Base-by-base conservation (phyloP, 2,888 invertebrate genomes). In the Sminthurides aquaticus region DNA sequence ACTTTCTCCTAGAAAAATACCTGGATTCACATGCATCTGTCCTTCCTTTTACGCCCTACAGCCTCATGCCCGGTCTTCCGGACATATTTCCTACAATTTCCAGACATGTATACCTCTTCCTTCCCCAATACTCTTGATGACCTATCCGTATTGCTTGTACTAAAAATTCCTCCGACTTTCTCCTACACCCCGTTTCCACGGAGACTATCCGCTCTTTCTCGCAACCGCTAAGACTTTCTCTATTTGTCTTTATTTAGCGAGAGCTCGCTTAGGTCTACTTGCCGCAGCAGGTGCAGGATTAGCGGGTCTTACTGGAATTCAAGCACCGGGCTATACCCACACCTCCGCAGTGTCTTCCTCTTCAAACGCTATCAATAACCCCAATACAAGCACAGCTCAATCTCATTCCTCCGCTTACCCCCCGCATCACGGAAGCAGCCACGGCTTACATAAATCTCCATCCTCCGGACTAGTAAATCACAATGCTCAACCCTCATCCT, bases 251-350 rank as follows among this genome's bases (percentile, higher is more conserved):
- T 26, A 60, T 66, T 54, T 65, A 74, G 74, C 70, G 48, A 67
- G 71, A 55, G 74, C 74, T 34, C 60, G 74, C 63, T 62, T 74
- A n/a, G 74, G 74, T 20, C 66, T 73, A 5, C 55, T 74, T 28
- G 74, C 74, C 27, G 74, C 74, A 34, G 74, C 74, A 26, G 74
- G 74, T 65, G 72, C 72, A n/a, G 74, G 74, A 2, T 57, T 74
- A 54, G 74, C 74, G 27, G 71, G 72, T 25, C 56, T 74, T 29
- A 70, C 74, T 24, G 74, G 74, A 22, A 73, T 74, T 24, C 67
- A 68, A 54, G 60, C 67, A 26, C 68, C 71, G 2, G 63, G 60
- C 63, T 68, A 52, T 22, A 43, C 64, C n/a, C 64, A 64, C 49
- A 28, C 64, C 15, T 57, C 62, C 1, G 57, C 57, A 3, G 54